Conservation (phyloP, 2,797 vertebrate species). For the Darevskia mixta region DNA sequence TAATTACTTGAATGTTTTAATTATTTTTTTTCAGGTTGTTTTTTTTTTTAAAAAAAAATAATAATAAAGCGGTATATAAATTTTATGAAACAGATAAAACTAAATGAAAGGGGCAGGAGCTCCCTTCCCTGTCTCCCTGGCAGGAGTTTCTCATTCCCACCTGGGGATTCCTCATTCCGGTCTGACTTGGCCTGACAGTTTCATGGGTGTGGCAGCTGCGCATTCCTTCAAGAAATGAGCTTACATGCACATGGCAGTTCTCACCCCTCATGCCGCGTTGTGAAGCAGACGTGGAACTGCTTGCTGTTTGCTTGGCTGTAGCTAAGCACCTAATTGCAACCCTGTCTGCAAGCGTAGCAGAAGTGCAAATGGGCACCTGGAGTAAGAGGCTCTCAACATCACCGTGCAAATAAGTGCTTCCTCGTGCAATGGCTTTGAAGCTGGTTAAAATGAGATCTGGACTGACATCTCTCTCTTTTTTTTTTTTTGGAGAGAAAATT, state of each 20-base stretch:
- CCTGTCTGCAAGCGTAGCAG: neutral
- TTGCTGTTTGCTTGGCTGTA: neutral
- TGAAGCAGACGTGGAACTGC: too few relatives aligned
- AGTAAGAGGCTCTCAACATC: neutral
- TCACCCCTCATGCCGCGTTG: too few relatives aligned
- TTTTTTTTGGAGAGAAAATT: too few relatives aligned
- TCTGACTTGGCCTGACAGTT: neutral
- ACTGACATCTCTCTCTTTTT: neutral
- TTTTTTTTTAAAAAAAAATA: too few relatives aligned
- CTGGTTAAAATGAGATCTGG: neutral
- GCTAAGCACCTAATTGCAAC: neutral
- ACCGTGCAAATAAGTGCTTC: neutral
- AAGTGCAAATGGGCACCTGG: neutral
- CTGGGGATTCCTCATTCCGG: conserved; percentile 5
- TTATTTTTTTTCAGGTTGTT: too few relatives aligned
- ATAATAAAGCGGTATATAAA: too few relatives aligned
- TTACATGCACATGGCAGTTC: neutral
- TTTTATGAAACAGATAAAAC: too few relatives aligned
- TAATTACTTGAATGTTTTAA: too few relatives aligned
- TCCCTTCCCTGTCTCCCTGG: neutral
- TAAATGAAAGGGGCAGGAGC: neutral
- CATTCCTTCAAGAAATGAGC: neutral
- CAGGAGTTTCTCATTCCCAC: neutral
- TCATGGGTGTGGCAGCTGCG: conserved; percentile 8
- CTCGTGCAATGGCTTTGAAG: neutral